A percentile compares a stretch with the other conserved stretches of the same genome.
Evolutionary conservation across 2,797 vertebrate species (phyloP).

Genomic region (Otus scops): DNA sequence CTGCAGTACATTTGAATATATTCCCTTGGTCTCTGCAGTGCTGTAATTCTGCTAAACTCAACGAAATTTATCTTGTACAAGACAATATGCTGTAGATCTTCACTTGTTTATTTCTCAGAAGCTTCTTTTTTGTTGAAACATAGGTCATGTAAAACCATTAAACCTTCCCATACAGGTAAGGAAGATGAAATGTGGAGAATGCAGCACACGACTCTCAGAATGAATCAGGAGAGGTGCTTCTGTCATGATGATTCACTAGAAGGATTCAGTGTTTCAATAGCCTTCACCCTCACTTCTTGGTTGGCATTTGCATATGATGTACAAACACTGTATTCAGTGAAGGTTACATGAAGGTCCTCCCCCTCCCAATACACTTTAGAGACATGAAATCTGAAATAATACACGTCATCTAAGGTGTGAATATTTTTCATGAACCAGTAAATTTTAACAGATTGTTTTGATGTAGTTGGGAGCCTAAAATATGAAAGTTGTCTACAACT

Average conservation of each 20-base stretch:
- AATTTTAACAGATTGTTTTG: neutral
- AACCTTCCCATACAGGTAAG: neutral
- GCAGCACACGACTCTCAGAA: neutral
- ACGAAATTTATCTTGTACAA: constrained; percentile 15
- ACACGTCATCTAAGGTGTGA: neutral
- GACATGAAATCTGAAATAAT: neutral
- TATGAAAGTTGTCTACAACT: neutral
- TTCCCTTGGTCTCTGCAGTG: constrained; percentile 29
- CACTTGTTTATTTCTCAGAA: constrained; percentile 51
- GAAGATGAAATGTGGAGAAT: neutral
- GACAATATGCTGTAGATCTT: constrained; percentile 31
- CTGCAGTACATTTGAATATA: constrained; percentile 43
- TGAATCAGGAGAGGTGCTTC: neutral
- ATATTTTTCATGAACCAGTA: neutral
- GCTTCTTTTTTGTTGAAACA: neutral
- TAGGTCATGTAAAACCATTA: neutral
- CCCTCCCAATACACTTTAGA: neutral
- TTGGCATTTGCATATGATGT: neutral
- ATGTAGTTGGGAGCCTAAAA: neutral
- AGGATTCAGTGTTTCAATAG: neutral
- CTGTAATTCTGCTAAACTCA: constrained; percentile 32
- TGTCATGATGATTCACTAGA: neutral
- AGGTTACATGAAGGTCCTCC: neutral
- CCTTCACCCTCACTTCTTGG: neutral
- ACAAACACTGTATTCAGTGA: neutral